Percentiles rank a stretch among this genome's conserved stretches.
Conservation (phyloP, 2,113 vertebrate species). For the Clarias batrachus region DNA sequence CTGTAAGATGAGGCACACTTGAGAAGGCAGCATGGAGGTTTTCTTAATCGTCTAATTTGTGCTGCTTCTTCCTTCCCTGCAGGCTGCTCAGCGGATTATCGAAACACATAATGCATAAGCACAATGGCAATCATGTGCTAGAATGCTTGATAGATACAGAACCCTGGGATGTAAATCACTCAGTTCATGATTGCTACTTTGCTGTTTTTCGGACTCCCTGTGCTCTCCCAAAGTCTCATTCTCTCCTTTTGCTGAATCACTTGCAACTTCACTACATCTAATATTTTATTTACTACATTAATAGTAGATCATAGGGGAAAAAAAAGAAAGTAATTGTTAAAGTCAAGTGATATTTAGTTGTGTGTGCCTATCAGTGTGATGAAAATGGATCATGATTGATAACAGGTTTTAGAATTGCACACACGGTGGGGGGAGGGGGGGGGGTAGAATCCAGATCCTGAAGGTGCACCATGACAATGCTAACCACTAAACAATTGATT, state of each 20-base stretch:
- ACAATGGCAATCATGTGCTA: conserved; percentile 64
- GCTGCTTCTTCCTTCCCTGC: conserved; percentile 45
- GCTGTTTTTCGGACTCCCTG: conserved; percentile 63
- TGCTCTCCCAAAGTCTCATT: conserved; percentile 45
- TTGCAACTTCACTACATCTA: conserved; percentile 42
- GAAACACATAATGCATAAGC: conserved; percentile 58
- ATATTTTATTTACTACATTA: conserved; percentile 33
- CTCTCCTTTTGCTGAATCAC: conserved; percentile 17
- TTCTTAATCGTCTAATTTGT: conserved; percentile 50
- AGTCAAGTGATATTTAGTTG: neutral
- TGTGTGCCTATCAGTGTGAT: neutral
- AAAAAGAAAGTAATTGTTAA: neutral
- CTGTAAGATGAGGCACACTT: conserved; percentile 35
- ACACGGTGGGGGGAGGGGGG: too few relatives aligned
- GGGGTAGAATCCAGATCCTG: too few relatives aligned
- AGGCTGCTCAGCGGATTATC: conserved; percentile 49
- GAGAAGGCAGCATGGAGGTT: conserved; percentile 38
- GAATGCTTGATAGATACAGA: conserved; percentile 58
- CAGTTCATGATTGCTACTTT: conserved; percentile 67
- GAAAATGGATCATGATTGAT: neutral
- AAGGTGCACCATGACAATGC: too few relatives aligned
- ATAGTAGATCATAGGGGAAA: neutral
- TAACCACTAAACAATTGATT: too few relatives aligned
- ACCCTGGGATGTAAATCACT: conserved; percentile 63
- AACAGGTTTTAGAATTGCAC: neutral